Evolutionary conservation across 2,797 vertebrate species (phyloP).

Genomic region (Urocyon cinereoargenteus): DNA sequence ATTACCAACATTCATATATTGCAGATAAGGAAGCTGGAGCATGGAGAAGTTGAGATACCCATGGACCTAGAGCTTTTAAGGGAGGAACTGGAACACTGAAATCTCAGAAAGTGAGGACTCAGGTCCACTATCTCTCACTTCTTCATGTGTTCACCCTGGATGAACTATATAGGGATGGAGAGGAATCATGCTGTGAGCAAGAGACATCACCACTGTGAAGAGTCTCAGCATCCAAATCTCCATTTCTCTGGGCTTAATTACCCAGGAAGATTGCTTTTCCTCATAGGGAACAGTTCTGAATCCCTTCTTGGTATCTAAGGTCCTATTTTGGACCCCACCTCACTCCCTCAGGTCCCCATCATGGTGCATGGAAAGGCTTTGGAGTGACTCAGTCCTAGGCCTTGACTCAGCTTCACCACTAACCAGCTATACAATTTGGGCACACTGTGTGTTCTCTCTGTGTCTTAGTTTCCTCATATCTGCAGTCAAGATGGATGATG

Average conservation of each 20-base stretch:
- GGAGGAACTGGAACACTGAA: not conserved
- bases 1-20: not conserved
- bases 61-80: not conserved
- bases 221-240: not conserved
- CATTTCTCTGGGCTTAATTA: not conserved
- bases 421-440: not conserved
- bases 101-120: not conserved
- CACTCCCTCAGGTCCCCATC: not conserved
- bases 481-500: not conserved
- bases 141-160: not conserved
- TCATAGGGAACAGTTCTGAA: not conserved
- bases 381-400: not conserved
- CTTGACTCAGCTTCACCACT: not conserved
- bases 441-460: not conserved
- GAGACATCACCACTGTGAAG: not conserved
- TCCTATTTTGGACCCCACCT: not conserved
- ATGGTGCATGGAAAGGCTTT: not conserved
- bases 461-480: not conserved
- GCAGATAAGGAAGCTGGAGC: not conserved
- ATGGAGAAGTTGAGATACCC: not conserved
- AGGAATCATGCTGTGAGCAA: not conserved
- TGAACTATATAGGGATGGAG: not conserved
- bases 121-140: not conserved
- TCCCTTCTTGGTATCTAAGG: not conserved
- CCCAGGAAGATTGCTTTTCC: not conserved